A percentile compares a stretch with the other conserved stretches of the same genome.
Conservation (phyloP, 1,140 invertebrate genomes). For the Bilobella aurantiaca region DNA sequence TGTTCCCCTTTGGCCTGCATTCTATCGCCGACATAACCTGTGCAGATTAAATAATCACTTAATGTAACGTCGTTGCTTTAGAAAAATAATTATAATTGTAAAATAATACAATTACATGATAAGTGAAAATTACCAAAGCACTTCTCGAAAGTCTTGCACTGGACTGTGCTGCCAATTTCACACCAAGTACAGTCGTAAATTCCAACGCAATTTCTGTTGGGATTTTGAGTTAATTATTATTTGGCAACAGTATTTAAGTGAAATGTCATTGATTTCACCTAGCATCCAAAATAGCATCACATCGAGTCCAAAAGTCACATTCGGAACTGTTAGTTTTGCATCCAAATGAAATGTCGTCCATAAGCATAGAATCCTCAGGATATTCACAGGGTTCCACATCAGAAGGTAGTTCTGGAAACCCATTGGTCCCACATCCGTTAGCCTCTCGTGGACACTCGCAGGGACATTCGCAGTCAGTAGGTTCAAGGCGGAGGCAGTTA, state of each 20-base stretch:
- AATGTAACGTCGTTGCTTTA: too few species aligned
- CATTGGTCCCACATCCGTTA: conserved; percentile 46
- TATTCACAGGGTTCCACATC: conserved; percentile 23
- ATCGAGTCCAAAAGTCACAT: background rate
- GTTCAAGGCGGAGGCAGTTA: conserved; percentile 88
- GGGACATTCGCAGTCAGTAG: conserved; percentile 87
- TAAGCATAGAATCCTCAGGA: conserved; percentile 16
- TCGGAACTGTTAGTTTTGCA: background rate
- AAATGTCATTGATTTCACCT: too few species aligned
- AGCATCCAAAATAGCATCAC: too few species aligned
- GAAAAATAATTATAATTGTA: too few species aligned
- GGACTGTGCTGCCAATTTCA: conserved; percentile 40
- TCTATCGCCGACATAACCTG: background rate
- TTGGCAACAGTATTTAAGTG: too few species aligned
- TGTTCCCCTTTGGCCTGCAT: conserved; percentile 8
- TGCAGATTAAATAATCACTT: too few species aligned
- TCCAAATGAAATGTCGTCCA: conserved; percentile 6
- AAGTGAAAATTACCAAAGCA: conserved; percentile 27
- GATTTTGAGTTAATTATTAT: too few species aligned
- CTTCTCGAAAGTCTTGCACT: conserved; percentile 19
- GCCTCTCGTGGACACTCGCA: conserved; percentile 76
- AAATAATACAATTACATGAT: background rate
- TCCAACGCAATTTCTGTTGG: background rate
- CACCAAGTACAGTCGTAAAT: conserved; percentile 77
- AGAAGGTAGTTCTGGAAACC: conserved; percentile 22